Base-by-base conservation (phyloP, 2,113 vertebrate genomes). In the Ciconia stormi region DNA sequence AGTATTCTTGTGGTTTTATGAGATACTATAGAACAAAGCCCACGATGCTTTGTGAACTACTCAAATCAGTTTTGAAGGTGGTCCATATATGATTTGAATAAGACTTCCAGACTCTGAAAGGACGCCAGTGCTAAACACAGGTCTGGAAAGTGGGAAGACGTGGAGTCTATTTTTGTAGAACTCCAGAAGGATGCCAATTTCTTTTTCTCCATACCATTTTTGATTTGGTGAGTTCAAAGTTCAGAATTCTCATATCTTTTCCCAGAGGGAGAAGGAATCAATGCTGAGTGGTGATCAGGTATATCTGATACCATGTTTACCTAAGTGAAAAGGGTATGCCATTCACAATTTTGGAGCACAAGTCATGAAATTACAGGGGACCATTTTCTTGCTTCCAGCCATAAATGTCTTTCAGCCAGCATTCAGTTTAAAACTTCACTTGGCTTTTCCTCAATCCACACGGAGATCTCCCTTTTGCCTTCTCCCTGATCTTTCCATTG, bases 401-500 rank as follows among this genome's bases (percentile, higher is more conserved):
- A 18, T 23, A 59, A 63, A 36, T 0, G 0, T 7, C 16, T 53
- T 81, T 67, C 9, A n/a, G 26, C 4, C 21, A 76, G 3, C 4
- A 19, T 71, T 79, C 25, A 47, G 25, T 78, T 78, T 17, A 74
- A 79, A 73, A 82, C 4, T 74, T 62, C 13, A 34, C 8, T 62
- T 87, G 14, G 3, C 10, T 88, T 87, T 82, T 85, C 18, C 6
- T 79, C 62, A 46, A 42, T 49, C 25, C 40, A 40, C 17, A 23
- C 3, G 16, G 19, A 56, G 14, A 27, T 13, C 1, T 70, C 34
- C 27, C 6, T 46, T 73, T 84, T 89, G 20, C 22, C 30, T 74
- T 53, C 15, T 70, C 32, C 7, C 16, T 73, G 13, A 49, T 73
- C 29, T 66, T 94, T 58, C 40, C 8, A 5, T 58, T 78, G 13